Conservation (phyloP, 2,888 invertebrate species). For the Eristalis tenax region DNA sequence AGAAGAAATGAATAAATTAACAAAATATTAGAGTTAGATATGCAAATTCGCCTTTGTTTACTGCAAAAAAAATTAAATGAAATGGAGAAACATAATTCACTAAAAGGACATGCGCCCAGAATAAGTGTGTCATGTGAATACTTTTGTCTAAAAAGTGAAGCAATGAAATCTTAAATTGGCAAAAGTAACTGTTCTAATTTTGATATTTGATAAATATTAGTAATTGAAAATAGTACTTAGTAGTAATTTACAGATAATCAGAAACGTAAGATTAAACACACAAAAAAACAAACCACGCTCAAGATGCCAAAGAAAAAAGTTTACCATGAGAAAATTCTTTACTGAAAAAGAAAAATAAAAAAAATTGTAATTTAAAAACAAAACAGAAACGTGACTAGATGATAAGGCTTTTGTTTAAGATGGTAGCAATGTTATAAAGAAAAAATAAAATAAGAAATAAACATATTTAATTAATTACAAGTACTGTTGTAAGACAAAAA, state of each 20-base stretch:
- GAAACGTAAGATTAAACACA: slow-evolving; percentile 53
- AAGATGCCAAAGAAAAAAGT: slow-evolving; percentile 63
- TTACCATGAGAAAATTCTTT: slow-evolving; percentile 11
- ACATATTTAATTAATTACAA: neutral
- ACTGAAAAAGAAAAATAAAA: slow-evolving; percentile 12
- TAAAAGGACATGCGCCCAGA: neutral
- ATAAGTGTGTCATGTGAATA: slow-evolving; percentile 41
- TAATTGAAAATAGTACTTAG: slow-evolving; percentile 53
- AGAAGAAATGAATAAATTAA: slow-evolving; percentile 15
- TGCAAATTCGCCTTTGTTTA: slow-evolving; percentile 70
- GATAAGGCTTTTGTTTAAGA: slow-evolving; percentile 61
- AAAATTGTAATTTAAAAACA: slow-evolving; percentile 51
- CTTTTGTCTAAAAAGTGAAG: slow-evolving; percentile 25
- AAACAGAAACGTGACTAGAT: slow-evolving; percentile 59
- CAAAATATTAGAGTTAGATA: slow-evolving; percentile 54
- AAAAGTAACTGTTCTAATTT: slow-evolving; percentile 68
- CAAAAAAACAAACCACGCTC: slow-evolving; percentile 35
- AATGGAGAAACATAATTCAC: neutral
- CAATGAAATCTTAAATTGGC: slow-evolving; percentile 60
- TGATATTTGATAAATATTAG: slow-evolving; percentile 65
- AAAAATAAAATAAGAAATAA: slow-evolving; percentile 1
- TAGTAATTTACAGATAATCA: slow-evolving; percentile 67
- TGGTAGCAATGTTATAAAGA: slow-evolving; percentile 32
- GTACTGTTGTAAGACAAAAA: neutral
- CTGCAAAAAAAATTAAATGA: slow-evolving; percentile 50